Base-by-base conservation (phyloP, 2,797 vertebrate genomes). In the Atherinosoma microstoma region DNA sequence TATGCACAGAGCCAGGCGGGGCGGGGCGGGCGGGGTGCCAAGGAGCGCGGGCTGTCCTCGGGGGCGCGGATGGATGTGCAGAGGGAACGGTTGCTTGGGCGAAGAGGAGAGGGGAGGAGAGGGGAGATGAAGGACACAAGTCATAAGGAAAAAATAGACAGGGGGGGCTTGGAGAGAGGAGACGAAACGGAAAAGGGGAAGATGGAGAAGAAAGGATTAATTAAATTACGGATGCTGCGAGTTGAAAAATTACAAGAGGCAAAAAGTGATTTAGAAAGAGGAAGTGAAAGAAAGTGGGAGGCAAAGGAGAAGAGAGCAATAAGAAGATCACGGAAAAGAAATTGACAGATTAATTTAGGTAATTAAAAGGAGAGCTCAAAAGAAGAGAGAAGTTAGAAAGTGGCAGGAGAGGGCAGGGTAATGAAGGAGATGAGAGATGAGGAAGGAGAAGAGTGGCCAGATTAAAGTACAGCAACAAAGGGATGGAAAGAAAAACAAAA, bases 1-100 rank as follows among this genome's bases (percentile, higher is more conserved):
- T 73, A 60, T 67, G 74, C 76, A 42, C 32, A 73, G 62, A 27
- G 72, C 64, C n/a, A n/a, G n/a, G n/a, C n/a, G n/a, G n/a, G n/a
- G 79, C 67, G n/a, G 40, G 32, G 56, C 67, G 86, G 88, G 88
- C 77, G 79, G 84, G 76, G 85, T 79, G 75, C 51, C 24, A 74
- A 75, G 83, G 64, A 72, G 77, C 68, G 77, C 71, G 71, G 66
- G 53, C 53, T 57, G 75, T 68, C 64, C 73, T 78, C 84, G 75
- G 77, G 90, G 80, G 69, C 80, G 82, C 75, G 83, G 81, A 86
- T 67, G 78, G 82, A 76, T 62, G 76, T 16, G 34, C 29, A 62
- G 42, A 66, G 35, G 34, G 32, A 18, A 45, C 20, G 8, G 20
- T 65, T 4, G 72, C 38, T 68, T 58, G 38, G 6, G 12, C 18